Evolutionary conservation across 2,113 vertebrate species (phyloP).

Genomic region (Labrus mixtus): DNA sequence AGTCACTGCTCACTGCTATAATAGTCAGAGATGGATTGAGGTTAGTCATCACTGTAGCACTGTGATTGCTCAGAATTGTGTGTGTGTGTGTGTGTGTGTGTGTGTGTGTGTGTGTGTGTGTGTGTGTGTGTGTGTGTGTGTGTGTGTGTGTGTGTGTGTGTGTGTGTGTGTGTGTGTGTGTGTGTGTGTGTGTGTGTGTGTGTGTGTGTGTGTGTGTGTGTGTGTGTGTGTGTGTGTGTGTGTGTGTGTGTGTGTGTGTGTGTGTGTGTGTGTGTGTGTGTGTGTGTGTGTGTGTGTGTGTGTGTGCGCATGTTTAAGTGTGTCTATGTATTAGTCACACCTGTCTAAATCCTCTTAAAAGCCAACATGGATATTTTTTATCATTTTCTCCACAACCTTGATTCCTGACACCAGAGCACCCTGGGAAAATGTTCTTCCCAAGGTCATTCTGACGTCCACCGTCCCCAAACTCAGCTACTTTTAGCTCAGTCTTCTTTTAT

Average conservation of each 20-base stretch:
- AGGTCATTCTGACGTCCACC: conserved; percentile 58
- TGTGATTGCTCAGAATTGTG: background rate
- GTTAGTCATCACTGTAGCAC: conserved; percentile 41
- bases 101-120: no score
- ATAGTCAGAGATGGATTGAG: conserved; percentile 54
- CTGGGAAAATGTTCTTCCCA: conserved; percentile 76
- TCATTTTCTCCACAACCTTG: conserved; percentile 60
- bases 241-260: no score
- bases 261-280: no score
- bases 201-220: no score
- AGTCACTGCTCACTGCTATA: conserved; percentile 32
- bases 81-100: no score
- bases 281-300: no score
- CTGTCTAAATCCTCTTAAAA: conserved; percentile 50
- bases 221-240: no score
- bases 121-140: no score
- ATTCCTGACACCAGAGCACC: conserved; percentile 67
- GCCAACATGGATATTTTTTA: conserved; percentile 42
- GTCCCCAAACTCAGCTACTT: background rate
- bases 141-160: background rate
- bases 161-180: conserved; percentile 6
- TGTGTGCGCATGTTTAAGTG: no score
- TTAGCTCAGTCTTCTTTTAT: conserved; percentile 45
- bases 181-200: no score
- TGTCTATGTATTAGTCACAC: conserved; percentile 18